Base-by-base conservation (phyloP, 2,888 invertebrate species). In the Operophtera brumata region DNA sequence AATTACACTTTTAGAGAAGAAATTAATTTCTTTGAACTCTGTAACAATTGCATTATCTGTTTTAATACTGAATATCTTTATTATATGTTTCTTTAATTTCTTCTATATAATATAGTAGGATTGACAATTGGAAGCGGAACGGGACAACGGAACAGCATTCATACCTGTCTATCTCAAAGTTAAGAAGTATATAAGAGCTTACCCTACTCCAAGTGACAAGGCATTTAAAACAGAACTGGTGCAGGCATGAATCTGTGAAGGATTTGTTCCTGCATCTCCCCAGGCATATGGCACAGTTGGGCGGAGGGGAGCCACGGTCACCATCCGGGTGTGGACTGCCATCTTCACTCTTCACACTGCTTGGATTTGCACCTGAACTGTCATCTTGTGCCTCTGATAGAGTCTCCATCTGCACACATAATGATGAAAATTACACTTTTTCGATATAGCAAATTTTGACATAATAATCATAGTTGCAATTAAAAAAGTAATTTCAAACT, bases 161-260 rank as follows among this genome's bases (percentile, higher is more conserved):
- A 20, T 20, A 20, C 20, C 20, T 20, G 20, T 20, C 20, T 20
- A 20, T 20, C 20, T 3, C 20, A 20, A 20, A 20, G 20, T 20
- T 20, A 20, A 20, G 20, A 20, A 20, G 20, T 30, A 36, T 13
- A 36, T 2, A 13, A 13, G 13, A 40, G 54, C 78, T 78, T 78
- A 94, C 94, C 91, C 96, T 97, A 51, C 97, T 97, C 98, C 98
- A 99, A 75, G 97, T 96, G 57, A 96, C 84, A 28, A 99, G 91
- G 77, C 98, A 99, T 63, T 94, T 94, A 78, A 97, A 98, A 80
- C 98, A 99, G 81, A 98, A 99, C 78, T 96, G 95, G 83, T 99
- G 98, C 78, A 96, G 92, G 78, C 98, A 99, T 45, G 95, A 95
- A 78, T 98, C 96, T 0, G 97, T 96, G 78, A 96, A 97, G 26